Base-by-base conservation (phyloP, 2,888 invertebrate genomes). In the Phorcus lineatus region DNA sequence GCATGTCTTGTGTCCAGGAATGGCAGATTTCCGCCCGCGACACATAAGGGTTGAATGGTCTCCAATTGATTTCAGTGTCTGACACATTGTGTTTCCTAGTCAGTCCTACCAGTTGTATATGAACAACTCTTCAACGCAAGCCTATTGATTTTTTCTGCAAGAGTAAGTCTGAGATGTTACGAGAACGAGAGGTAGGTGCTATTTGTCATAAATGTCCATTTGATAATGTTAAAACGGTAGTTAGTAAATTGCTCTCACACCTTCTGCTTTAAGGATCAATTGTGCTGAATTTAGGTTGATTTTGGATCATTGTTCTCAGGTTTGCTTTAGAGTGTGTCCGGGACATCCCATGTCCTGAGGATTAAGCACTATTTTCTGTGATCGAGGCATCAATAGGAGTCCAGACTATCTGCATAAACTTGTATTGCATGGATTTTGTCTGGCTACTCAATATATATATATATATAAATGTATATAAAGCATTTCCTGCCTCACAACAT, bases 101-200 rank as follows among this genome's bases (percentile, higher is more conserved):
- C 28, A 28, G n/a, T 62, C 28, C n/a, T 17, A 7, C 62, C 9
- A 28, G 62, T 62, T 62, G 62, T 62, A 62, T 62, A 62, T 62
- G 62, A 62, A 62, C 62, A 62, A 62, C 62, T 24, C 24, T 62
- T 62, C 62, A 11, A 62, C 62, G 28, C 62, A 62, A 62, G 62
- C 28, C 16, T 62, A 62, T 62, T 62, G 62, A 62, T 62, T 62
- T 47, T n/a, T 62, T 62, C 62, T 24, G 62, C 13, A 62, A 62
- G 62, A 62, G 16, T 62, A 6, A 28, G 62, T 62, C 28, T 28
- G 62, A 24, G 24, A 62, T 62, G 62, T 28, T 62, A 62, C 62
- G 62, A 24, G 62, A 62, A 62, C 62, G 62, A 17, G 62, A 62
- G 62, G 62, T 62, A 62, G 62, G 62, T 62, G 62, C 62, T 62